These are phyloP conservation scores for Calameuta idolon DNA, from an alignment of 2,888 invertebrate species.

Conservation along the genomic window DNA sequence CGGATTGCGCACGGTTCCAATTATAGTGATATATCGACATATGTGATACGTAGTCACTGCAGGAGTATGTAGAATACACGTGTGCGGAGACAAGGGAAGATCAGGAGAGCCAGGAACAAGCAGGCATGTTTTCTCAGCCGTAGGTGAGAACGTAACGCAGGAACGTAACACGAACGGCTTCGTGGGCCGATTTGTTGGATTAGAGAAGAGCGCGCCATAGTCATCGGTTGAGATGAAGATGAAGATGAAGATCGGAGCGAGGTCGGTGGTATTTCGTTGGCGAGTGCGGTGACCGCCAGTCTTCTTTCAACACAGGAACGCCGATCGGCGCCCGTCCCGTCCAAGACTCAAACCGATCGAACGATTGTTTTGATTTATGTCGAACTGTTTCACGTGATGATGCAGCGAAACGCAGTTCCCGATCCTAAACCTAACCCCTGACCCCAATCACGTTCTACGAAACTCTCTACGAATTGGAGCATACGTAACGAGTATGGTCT, in stretches of 20 bases:
- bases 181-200: slow-evolving; percentile 6
- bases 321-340: slow-evolving; percentile 12
- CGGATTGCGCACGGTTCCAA: slow-evolving; percentile 34
- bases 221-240: not conserved
- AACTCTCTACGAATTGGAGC: slow-evolving; percentile 20
- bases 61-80: not conserved
- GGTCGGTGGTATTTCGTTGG: slow-evolving; percentile 8
- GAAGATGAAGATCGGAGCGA: slow-evolving; percentile 6
- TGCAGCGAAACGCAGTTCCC: slow-evolving; percentile 17
- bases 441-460: slow-evolving; percentile 19
- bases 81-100: not conserved
- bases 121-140: not conserved
- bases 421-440: slow-evolving; percentile 17
- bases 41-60: not conserved
- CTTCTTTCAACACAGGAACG: slow-evolving; percentile 20
- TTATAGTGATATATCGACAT: slow-evolving; percentile 34
- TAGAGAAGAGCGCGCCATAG: slow-evolving; percentile 2
- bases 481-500: slow-evolving; percentile 7
- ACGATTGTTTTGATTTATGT: slow-evolving; percentile 26
- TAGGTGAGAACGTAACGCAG: slow-evolving; percentile 2
- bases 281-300: slow-evolving; percentile 18
- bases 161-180: not conserved
- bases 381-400: slow-evolving; percentile 24
- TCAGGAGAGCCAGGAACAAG: not conserved
- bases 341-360: slow-evolving; percentile 13